These are phyloP conservation scores for Hycleus phaleratus DNA, from an alignment of 1,140 invertebrate species.

Conservation along the genomic window DNA sequence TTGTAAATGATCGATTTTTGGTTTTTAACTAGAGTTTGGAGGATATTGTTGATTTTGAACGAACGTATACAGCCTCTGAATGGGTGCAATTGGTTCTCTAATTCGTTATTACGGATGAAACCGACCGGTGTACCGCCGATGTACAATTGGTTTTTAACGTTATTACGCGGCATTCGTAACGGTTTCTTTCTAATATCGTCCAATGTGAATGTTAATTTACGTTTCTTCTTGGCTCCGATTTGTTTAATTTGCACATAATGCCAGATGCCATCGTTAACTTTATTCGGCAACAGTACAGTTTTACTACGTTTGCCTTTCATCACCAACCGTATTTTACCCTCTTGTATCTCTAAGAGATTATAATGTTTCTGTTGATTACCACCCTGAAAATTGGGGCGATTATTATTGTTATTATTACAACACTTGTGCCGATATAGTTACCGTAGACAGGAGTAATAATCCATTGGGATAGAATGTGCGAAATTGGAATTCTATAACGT, in stretches of 20 bases:
- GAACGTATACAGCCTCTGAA: slow-evolving; percentile 78
- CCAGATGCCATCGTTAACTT: slow-evolving; percentile 77
- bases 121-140: slow-evolving; percentile 68
- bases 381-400: too few relatives aligned
- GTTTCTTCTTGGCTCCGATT: slow-evolving; percentile 40
- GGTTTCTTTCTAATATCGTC: slow-evolving; percentile 57
- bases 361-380: not conserved
- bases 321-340: not conserved
- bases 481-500: slow-evolving; percentile 72
- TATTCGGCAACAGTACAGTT: slow-evolving; percentile 10
- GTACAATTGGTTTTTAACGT: slow-evolving; percentile 62
- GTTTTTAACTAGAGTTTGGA: slow-evolving; percentile 61
- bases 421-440: slow-evolving; percentile 38
- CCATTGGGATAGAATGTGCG: slow-evolving; percentile 81
- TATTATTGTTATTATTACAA: too few relatives aligned
- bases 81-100: slow-evolving; percentile 55
- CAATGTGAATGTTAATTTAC: slow-evolving; percentile 58
- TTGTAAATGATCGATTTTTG: slow-evolving; percentile 49
- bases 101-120: slow-evolving; percentile 25
- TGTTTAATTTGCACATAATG: slow-evolving; percentile 62
- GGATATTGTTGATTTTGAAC: slow-evolving; percentile 65
- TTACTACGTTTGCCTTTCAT: slow-evolving; percentile 2
- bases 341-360: slow-evolving; percentile 3
- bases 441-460: slow-evolving; percentile 66
- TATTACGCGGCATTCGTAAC: slow-evolving; percentile 59